Percentiles rank a stretch among this genome's conserved stretches.
These are phyloP conservation scores for Brachylomia viminalis DNA, from an alignment of 2,888 invertebrate genomes.

Conservation along the genomic window DNA sequence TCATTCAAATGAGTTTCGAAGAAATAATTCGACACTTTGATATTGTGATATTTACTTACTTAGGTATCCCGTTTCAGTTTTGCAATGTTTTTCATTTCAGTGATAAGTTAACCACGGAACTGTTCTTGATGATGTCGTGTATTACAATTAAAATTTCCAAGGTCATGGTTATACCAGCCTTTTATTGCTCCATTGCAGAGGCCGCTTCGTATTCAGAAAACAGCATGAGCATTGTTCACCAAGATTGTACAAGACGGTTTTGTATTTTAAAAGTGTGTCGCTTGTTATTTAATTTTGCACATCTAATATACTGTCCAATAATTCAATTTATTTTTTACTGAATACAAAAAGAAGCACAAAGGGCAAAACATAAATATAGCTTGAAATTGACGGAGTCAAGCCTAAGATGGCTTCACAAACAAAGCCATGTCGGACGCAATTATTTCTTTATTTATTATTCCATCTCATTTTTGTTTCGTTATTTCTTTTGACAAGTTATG, in stretches of 20 bases:
- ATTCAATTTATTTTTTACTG: constrained; percentile 21
- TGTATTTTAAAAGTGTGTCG: background rate
- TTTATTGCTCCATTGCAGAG: background rate
- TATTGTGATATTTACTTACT: constrained; percentile 76
- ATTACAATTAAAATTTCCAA: background rate
- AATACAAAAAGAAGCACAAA: constrained; percentile 47
- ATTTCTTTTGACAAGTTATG: constrained; percentile 72
- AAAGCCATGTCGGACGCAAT: constrained; percentile 77
- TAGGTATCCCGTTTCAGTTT: constrained; percentile 67
- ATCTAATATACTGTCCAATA: background rate
- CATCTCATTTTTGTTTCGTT: constrained; percentile 72
- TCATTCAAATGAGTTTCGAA: constrained; percentile 86
- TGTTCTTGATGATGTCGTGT: constrained; percentile 5
- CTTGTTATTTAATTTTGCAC: background rate
- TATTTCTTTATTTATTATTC: constrained; percentile 79
- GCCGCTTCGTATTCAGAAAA: background rate
- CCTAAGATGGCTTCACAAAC: constrained; percentile 69
- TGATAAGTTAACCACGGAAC: constrained; percentile 39
- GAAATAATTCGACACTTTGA: constrained; percentile 85
- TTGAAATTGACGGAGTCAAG: constrained; percentile 65
- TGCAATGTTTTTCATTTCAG: constrained; percentile 51
- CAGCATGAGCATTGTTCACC: too few species aligned
- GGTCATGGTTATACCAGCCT: background rate
- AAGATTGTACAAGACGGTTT: background rate
- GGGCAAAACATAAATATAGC: constrained; percentile 53